Percentiles rank a stretch among this genome's conserved stretches.
These are phyloP conservation scores for Prinia subflava DNA, from an alignment of 2,113 vertebrate genomes.

Conservation along the genomic window DNA sequence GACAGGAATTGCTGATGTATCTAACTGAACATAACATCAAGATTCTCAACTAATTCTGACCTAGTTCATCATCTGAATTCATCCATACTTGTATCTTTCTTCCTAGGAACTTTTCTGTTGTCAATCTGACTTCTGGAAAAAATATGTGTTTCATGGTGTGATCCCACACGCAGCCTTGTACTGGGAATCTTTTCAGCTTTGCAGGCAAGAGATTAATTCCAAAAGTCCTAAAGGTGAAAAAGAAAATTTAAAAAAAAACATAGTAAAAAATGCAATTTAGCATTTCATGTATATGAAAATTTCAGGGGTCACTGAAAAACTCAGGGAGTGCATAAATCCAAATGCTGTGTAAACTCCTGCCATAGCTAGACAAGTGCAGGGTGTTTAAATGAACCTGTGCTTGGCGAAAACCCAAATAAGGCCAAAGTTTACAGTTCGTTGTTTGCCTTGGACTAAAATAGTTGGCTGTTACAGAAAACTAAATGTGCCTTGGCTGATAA, in stretches of 20 bases:
- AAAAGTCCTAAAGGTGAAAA: not conserved
- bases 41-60: not conserved
- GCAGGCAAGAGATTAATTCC: not conserved
- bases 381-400: not conserved
- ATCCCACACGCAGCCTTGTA: not conserved
- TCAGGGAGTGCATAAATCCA: not conserved
- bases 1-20: not conserved
- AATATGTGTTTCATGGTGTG: fast-evolving
- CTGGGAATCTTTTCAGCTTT: not conserved
- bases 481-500: not conserved
- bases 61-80: not conserved
- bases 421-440: not conserved
- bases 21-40: not conserved
- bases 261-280: not conserved
- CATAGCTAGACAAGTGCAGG: not conserved
- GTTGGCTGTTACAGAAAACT: not conserved
- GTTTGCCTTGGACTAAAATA: not conserved
- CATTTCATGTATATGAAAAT: not conserved
- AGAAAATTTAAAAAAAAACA: no score
- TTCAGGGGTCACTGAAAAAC: not conserved
- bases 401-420: not conserved
- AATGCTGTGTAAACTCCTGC: not conserved
- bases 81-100: not conserved
- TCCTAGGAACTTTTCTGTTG: not conserved
- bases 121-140: not conserved